Conservation (phyloP, 1,140 invertebrate species). For the Sinella curviseta region DNA sequence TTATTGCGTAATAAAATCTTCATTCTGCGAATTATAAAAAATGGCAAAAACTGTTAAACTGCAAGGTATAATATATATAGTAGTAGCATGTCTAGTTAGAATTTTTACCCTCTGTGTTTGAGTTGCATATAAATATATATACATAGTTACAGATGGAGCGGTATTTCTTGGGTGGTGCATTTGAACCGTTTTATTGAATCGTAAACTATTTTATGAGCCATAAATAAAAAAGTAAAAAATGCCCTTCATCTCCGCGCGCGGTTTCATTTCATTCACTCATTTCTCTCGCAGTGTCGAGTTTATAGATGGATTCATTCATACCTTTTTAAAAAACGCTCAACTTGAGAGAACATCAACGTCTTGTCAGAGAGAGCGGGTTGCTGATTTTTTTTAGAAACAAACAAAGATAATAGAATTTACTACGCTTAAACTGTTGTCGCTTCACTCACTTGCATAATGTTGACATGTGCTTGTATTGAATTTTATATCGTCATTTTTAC, state of each 20-base stretch:
- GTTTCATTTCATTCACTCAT: neutral
- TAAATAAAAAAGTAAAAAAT: slow-evolving; percentile 22
- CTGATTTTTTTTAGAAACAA: too few relatives aligned
- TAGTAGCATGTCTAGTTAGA: neutral
- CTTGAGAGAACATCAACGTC: too few relatives aligned
- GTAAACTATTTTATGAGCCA: slow-evolving; percentile 3
- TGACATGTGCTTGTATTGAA: too few relatives aligned
- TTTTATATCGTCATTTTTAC: too few relatives aligned
- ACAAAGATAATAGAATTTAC: too few relatives aligned
- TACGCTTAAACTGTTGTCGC: too few relatives aligned
- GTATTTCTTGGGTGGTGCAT: neutral
- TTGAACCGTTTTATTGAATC: slow-evolving; percentile 7
- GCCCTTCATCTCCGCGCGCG: neutral
- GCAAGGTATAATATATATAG: neutral
- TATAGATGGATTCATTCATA: too few relatives aligned
- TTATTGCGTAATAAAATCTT: slow-evolving; percentile 15
- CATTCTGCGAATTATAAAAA: slow-evolving; percentile 8
- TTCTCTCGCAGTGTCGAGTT: neutral
- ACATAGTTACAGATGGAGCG: neutral
- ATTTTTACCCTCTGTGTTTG: neutral
- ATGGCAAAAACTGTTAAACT: neutral
- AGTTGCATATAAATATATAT: neutral
- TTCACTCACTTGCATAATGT: too few relatives aligned
- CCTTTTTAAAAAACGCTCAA: too few relatives aligned
- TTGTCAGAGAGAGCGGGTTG: too few relatives aligned